These are phyloP conservation scores for Uropsilus gracilis DNA, from an alignment of 2,113 vertebrate species.

Conservation along the genomic window DNA sequence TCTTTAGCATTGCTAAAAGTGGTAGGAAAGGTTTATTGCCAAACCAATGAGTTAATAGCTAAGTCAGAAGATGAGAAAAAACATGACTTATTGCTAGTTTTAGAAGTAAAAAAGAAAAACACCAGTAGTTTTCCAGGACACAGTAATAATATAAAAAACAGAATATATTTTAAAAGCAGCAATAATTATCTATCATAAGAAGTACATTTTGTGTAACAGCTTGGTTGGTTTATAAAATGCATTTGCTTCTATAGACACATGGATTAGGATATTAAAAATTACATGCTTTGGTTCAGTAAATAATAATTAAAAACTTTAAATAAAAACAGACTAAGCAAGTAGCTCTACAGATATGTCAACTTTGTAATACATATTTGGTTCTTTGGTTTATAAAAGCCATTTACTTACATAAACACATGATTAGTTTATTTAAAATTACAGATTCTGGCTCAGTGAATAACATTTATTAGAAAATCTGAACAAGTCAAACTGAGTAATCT, in stretches of 20 bases:
- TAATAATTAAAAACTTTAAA: neutral
- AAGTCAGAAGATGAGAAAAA: slow-evolving; percentile 32
- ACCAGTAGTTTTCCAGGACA: neutral
- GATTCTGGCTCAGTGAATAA: neutral
- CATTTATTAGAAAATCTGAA: slow-evolving; percentile 15
- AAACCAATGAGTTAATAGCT: slow-evolving; percentile 2
- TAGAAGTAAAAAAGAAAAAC: slow-evolving; percentile 47
- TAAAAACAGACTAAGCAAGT: neutral
- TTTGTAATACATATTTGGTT: neutral
- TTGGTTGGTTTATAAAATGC: slow-evolving; percentile 1
- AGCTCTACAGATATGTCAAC: neutral
- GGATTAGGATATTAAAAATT: slow-evolving; percentile 27
- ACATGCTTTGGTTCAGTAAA: neutral
- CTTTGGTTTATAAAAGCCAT: neutral
- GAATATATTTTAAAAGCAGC: slow-evolving; percentile 23
- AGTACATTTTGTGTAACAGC: neutral
- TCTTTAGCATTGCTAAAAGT: slow-evolving; percentile 45
- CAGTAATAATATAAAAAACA: neutral
- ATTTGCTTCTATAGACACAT: neutral
- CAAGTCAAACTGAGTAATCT: slow-evolving; percentile 22
- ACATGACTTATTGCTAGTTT: neutral
- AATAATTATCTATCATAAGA: neutral
- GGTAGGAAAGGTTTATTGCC: slow-evolving; percentile 11
- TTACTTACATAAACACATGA: neutral
- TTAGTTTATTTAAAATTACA: neutral